phyloP scores from a whole-genome alignment of 1,140 invertebrate genomes.

The Ganaspis sp. region DNA sequence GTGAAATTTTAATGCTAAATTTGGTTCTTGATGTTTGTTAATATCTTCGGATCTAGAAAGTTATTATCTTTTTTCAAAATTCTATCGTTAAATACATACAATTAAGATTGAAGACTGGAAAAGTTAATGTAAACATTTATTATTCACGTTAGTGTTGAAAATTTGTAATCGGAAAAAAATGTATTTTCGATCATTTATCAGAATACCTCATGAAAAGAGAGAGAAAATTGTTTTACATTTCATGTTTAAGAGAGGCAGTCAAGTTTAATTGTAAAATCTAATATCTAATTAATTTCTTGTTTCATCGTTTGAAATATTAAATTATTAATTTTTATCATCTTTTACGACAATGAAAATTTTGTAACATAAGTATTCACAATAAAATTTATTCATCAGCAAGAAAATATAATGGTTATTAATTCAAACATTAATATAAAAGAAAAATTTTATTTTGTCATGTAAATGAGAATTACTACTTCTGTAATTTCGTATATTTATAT shows the following conservation, averaged over 20 bases:
- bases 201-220: conserved; percentile 33
- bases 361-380: conserved; percentile 43
- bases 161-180: conserved; percentile 30
- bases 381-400: conserved; percentile 51
- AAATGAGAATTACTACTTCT: too few relatives aligned
- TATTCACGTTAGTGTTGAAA: conserved; percentile 21
- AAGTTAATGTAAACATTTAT: conserved; percentile 29
- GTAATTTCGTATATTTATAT: too few relatives aligned
- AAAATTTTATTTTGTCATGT: too few relatives aligned
- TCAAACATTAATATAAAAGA: too few relatives aligned
- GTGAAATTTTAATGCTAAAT: conserved; percentile 32
- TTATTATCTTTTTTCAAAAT: conserved; percentile 21
- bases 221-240: neutral
- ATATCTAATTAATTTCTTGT: neutral
- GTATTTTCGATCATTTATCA: conserved; percentile 28
- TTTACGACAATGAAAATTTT: neutral
- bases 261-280: neutral
- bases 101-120: conserved; percentile 44
- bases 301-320: neutral
- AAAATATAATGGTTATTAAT: neutral
- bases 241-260: neutral
- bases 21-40: neutral
- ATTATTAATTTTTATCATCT: neutral
- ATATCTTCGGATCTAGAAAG: neutral
- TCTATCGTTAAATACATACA: conserved; percentile 1